A percentile compares a stretch with the other conserved stretches of the same genome.
Conservation (phyloP, 35 echinoderm and acorn worm species). For the Apostichopus parvimensis region DNA sequence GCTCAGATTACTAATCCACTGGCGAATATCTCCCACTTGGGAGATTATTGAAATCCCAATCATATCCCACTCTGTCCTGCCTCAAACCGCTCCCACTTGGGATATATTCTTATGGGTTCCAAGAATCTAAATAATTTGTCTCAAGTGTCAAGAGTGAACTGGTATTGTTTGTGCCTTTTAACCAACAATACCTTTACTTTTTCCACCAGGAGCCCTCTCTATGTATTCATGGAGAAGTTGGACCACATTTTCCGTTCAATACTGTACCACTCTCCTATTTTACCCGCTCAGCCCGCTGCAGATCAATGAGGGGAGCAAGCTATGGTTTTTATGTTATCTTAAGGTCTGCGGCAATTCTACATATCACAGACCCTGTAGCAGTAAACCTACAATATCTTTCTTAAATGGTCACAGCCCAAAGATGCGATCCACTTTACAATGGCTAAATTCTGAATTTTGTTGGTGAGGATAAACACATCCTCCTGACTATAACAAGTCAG, state of each 20-base stretch:
- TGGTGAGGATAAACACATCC: constrained; percentile 16
- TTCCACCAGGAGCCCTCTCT: not conserved
- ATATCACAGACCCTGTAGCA: not conserved
- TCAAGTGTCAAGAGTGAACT: too few species aligned
- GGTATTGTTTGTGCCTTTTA: not conserved
- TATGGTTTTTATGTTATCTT: not conserved
- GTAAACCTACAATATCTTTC: not conserved
- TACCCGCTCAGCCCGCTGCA: not conserved
- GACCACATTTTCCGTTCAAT: constrained; percentile 25
- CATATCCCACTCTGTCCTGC: too few species aligned
- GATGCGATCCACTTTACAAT: constrained; percentile 2
- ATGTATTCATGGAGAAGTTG: not conserved
- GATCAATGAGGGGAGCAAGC: constrained; percentile 12
- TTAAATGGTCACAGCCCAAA: not conserved
- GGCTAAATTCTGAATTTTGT: constrained; percentile 9
- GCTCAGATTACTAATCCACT: too few species aligned
- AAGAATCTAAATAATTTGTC: too few species aligned
- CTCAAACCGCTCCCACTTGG: too few species aligned
- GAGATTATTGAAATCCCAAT: too few species aligned
- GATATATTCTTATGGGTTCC: too few species aligned
- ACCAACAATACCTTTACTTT: not conserved
- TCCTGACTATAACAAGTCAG: constrained; percentile 25
- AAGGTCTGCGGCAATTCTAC: not conserved
- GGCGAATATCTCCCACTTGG: too few species aligned
- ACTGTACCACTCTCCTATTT: constrained; percentile 11